Evolutionary conservation across 1,140 invertebrate genomes (phyloP).

Genomic region (Pinna nobilis): DNA sequence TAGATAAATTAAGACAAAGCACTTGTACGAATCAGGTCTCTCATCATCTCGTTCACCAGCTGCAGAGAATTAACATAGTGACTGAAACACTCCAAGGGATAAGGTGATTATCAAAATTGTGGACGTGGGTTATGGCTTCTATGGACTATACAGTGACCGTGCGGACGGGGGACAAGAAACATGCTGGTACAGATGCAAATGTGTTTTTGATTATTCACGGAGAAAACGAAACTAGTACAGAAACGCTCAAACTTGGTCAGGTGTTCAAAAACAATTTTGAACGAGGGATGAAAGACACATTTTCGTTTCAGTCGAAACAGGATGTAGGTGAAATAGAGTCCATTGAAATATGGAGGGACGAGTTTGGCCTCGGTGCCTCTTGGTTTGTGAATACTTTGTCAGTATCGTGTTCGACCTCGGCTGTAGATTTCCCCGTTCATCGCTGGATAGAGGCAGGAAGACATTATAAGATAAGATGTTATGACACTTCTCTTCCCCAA

Average conservation of each 20-base stretch:
- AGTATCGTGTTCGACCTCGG: neutral
- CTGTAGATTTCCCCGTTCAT: slow-evolving; percentile 71
- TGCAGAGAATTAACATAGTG: too few relatives aligned
- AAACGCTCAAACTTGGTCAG: slow-evolving; percentile 66
- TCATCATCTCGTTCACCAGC: too few relatives aligned
- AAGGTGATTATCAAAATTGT: too few relatives aligned
- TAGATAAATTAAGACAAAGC: too few relatives aligned
- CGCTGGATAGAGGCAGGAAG: slow-evolving; percentile 73
- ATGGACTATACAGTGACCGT: slow-evolving; percentile 69
- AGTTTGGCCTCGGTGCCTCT: slow-evolving; percentile 63
- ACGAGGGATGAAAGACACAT: slow-evolving; percentile 70
- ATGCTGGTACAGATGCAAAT: slow-evolving; percentile 75
- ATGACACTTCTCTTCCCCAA: slow-evolving; percentile 75
- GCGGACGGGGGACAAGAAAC: slow-evolving; percentile 73
- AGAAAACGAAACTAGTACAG: slow-evolving; percentile 59
- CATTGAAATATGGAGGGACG: slow-evolving; percentile 71
- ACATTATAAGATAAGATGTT: slow-evolving; percentile 72
- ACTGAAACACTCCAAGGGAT: too few relatives aligned
- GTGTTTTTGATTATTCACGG: slow-evolving; percentile 71
- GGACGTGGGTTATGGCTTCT: too few relatives aligned
- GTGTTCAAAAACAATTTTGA: slow-evolving; percentile 75
- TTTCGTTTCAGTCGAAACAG: slow-evolving; percentile 44
- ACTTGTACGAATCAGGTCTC: too few relatives aligned
- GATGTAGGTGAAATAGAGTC: slow-evolving; percentile 51
- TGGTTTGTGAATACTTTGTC: slow-evolving; percentile 64